Evolutionary conservation across 2,113 vertebrate genomes (phyloP).

Genomic region (Nibea albiflora): DNA sequence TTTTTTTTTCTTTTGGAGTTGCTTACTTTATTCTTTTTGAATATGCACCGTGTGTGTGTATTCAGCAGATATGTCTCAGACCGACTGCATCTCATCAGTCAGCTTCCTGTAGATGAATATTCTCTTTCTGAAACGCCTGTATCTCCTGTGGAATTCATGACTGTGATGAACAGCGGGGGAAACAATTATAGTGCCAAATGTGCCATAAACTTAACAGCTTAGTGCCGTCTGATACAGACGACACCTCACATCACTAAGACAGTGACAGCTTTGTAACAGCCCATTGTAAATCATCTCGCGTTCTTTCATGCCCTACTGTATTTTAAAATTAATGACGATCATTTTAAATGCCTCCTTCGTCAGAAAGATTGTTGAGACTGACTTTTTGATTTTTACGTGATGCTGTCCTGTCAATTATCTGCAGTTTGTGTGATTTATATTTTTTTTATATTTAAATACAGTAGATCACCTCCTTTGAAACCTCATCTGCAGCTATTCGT

Average conservation of each 20-base stretch:
- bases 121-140: neutral
- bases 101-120: neutral
- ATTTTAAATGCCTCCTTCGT: neutral
- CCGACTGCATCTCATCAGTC: slow-evolving; percentile 1
- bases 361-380: neutral
- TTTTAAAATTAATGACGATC: neutral
- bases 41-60: neutral
- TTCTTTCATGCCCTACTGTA: neutral
- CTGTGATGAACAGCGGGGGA: neutral
- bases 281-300: neutral
- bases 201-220: neutral
- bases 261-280: neutral
- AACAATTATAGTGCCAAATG: neutral
- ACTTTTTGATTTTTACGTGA: neutral
- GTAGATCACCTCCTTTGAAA: neutral
- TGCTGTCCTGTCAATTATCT: neutral
- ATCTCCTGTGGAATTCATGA: neutral
- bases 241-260: neutral
- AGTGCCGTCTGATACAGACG: neutral
- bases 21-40: neutral
- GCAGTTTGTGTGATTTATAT: neutral
- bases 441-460: neutral
- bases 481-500: neutral
- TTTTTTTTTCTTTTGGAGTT: neutral
- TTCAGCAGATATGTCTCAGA: neutral